Conservation (phyloP, 2,888 invertebrate species). For the Acrobasis repandana region DNA sequence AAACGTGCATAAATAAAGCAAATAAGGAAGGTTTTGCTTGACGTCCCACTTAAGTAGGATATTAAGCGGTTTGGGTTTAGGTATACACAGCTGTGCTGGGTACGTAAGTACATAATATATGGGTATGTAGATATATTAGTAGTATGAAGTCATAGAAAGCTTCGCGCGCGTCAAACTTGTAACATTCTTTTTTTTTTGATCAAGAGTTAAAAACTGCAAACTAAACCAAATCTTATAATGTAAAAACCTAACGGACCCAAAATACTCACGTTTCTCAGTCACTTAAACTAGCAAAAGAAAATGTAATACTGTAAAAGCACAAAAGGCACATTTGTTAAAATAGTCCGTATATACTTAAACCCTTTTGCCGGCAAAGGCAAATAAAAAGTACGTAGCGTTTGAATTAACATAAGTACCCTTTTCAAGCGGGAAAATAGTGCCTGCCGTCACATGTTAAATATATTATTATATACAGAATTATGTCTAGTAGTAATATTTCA, state of each 20-base stretch:
- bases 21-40: not conserved
- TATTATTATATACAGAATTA: not conserved
- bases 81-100: not conserved
- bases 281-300: not conserved
- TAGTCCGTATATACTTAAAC: not conserved
- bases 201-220: no score
- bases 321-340: not conserved
- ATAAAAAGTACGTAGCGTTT: slow-evolving; percentile 3
- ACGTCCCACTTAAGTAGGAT: not conserved
- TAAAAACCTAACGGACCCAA: no score
- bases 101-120: not conserved
- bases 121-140: no score
- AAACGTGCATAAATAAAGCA: not conserved
- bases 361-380: not conserved
- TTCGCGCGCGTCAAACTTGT: no score
- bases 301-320: not conserved
- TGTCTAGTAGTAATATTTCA: not conserved
- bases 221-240: no score
- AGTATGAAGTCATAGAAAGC: no score
- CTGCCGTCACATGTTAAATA: not conserved
- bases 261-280: no score
- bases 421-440: not conserved
- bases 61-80: not conserved
- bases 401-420: slow-evolving; percentile 13
- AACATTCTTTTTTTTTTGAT: no score